These are phyloP conservation scores for Manduca sexta DNA, from an alignment of 1,140 invertebrate species.

Conservation along the genomic window DNA sequence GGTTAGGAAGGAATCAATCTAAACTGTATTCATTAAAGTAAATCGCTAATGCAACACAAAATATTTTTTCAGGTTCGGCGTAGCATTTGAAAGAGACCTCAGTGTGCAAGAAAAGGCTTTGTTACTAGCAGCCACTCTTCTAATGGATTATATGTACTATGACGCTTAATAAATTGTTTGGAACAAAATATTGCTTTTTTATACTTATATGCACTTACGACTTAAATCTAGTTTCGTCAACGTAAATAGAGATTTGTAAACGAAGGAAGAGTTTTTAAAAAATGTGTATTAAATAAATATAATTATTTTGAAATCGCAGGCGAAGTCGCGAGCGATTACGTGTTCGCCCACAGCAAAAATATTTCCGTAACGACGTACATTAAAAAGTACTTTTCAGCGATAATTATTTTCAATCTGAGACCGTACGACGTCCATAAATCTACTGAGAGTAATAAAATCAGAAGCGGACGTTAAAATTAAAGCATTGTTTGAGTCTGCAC, in stretches of 20 bases:
- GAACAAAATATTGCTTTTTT: background rate
- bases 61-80: constrained; percentile 33
- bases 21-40: no score
- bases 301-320: no score
- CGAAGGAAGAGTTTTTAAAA: no score
- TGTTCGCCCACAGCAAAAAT: no score
- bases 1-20: no score
- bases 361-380: no score
- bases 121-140: constrained; percentile 41
- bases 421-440: constrained; percentile 18
- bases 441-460: constrained; percentile 35
- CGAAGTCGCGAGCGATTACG: no score
- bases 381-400: no score
- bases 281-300: no score
- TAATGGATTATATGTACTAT: constrained; percentile 60
- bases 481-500: background rate
- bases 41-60: background rate
- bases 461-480: constrained; percentile 22
- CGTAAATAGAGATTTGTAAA: no score
- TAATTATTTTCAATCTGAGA: background rate
- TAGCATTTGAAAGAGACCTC: constrained; percentile 39
- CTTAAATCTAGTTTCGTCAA: no score
- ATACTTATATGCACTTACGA: background rate
- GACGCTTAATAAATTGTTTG: constrained; percentile 28
- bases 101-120: constrained; percentile 38